Conservation (phyloP, 2,113 vertebrate species). For the Poeciliopsis turrubarensis region DNA sequence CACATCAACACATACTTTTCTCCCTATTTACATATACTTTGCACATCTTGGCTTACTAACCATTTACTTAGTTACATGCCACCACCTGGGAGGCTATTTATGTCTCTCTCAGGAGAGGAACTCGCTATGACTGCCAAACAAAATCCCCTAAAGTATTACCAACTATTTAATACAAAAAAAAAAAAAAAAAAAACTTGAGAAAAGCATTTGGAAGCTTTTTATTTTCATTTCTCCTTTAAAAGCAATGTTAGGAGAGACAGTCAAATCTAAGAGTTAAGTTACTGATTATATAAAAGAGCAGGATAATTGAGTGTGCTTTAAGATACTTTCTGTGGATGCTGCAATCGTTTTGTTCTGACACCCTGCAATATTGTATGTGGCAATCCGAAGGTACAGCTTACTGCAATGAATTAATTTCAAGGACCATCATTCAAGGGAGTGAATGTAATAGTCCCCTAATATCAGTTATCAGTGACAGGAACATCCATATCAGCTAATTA, state of each 20-base stretch:
- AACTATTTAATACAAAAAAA: conserved; percentile 26
- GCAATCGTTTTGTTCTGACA: not conserved
- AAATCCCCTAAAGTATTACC: conserved; percentile 57
- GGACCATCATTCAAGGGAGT: conserved; percentile 54
- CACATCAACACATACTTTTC: conserved; percentile 43
- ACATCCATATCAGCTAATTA: conserved; percentile 77
- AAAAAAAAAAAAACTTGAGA: conserved; percentile 10
- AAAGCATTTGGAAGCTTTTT: conserved; percentile 24
- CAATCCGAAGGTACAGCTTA: conserved; percentile 54
- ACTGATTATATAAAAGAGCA: conserved; percentile 15
- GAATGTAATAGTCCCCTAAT: conserved; percentile 69
- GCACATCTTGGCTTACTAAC: conserved; percentile 62
- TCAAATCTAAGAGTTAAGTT: not conserved
- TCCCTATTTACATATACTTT: conserved; percentile 54
- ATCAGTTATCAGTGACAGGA: conserved; percentile 76
- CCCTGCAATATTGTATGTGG: conserved; percentile 8
- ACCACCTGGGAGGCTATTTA: conserved; percentile 71
- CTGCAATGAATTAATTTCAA: conserved; percentile 63
- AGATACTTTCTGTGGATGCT: conserved; percentile 2
- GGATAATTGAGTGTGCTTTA: not conserved
- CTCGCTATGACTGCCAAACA: conserved; percentile 54
- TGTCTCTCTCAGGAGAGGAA: conserved; percentile 63
- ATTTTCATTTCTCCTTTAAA: conserved; percentile 18
- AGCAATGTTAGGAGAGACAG: conserved; percentile 11
- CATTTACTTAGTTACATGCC: conserved; percentile 70